phyloP scores from a whole-genome alignment of 2,797 vertebrate genomes.

The Avahi laniger region DNA sequence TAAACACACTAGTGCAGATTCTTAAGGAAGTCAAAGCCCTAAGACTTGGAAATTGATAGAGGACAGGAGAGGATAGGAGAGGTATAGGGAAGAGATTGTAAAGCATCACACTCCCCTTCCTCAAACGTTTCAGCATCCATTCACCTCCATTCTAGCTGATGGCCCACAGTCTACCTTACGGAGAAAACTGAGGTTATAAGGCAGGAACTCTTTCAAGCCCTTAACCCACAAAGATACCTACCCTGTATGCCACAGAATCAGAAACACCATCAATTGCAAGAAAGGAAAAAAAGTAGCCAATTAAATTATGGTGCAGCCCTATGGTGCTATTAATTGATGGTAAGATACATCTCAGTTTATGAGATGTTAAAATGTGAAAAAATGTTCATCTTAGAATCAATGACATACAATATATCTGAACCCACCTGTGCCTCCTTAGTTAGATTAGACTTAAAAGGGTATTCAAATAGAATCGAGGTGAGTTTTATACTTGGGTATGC shows the following conservation, averaged over 20 bases:
- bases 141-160: background rate
- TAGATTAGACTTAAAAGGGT: background rate
- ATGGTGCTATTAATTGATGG: background rate
- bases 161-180: background rate
- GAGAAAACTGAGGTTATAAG: background rate
- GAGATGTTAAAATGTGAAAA: background rate
- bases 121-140: background rate
- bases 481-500: background rate
- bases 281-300: background rate
- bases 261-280: background rate
- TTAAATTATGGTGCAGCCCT: background rate
- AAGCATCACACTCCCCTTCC: background rate
- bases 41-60: background rate
- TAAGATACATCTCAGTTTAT: background rate
- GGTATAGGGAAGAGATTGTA: background rate
- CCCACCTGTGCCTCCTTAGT: background rate
- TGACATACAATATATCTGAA: background rate
- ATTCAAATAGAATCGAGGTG: background rate
- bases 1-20: background rate
- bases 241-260: background rate
- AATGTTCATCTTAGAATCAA: background rate
- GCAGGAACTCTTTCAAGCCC: background rate
- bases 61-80: background rate
- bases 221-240: background rate
- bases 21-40: background rate